Evolutionary conservation across 2,113 vertebrate species (phyloP).

Genomic region (Symphodus melops): DNA sequence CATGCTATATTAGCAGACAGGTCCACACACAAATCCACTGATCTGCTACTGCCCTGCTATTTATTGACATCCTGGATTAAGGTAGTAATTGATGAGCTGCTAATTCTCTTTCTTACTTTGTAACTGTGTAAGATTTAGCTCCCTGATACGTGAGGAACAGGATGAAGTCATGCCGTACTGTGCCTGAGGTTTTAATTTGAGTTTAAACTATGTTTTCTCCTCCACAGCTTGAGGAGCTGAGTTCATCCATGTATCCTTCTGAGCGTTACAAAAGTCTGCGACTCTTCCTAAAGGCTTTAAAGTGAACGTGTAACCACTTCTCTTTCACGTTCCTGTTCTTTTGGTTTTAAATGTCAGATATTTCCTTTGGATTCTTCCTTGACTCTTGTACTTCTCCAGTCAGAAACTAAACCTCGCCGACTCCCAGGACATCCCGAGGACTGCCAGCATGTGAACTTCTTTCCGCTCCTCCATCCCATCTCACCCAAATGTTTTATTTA

Average conservation of each 20-base stretch:
- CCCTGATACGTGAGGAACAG: neutral
- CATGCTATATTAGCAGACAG: no score
- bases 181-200: neutral
- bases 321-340: neutral
- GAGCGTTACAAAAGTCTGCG: no score
- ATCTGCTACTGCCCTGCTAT: neutral
- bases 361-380: slow-evolving; percentile 72
- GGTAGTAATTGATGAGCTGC: slow-evolving; percentile 11
- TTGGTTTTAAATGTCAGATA: neutral
- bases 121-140: slow-evolving; percentile 23
- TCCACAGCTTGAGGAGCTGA: slow-evolving; percentile 96
- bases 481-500: slow-evolving; percentile 2
- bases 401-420: slow-evolving; percentile 97
- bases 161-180: neutral
- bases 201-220: slow-evolving; percentile 18
- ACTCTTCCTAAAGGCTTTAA: neutral
- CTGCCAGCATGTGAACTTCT: slow-evolving; percentile 84
- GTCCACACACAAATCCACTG: neutral
- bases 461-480: neutral
- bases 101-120: slow-evolving; percentile 1
- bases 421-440: slow-evolving; percentile 90
- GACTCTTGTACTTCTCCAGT: slow-evolving; percentile 81
- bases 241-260: slow-evolving; percentile 99
- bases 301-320: neutral
- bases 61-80: neutral